Percentiles rank a stretch among this genome's conserved stretches.
Evolutionary conservation across 2,797 vertebrate species (phyloP).

Genomic region (Alectoris magna): DNA sequence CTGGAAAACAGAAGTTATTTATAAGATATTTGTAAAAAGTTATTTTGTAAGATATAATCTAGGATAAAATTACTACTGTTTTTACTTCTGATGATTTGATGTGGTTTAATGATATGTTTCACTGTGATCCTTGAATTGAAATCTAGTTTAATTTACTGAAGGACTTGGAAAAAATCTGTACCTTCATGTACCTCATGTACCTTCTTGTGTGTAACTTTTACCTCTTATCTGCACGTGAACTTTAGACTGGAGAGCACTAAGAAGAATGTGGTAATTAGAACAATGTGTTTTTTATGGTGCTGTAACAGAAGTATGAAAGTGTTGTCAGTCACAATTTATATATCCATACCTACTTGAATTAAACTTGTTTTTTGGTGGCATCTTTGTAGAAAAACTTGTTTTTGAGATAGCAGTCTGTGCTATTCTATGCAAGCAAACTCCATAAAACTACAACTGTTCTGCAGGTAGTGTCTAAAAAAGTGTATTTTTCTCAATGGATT

Average conservation of each 20-base stretch:
- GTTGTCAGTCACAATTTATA: neutral
- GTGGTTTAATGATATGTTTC: neutral
- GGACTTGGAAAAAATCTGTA: neutral
- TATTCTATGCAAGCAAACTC: neutral
- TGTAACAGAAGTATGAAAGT: neutral
- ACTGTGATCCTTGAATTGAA: neutral
- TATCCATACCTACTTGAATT: neutral
- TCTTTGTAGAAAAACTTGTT: too few relatives aligned
- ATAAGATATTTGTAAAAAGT: neutral
- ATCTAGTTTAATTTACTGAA: neutral
- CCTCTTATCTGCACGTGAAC: neutral
- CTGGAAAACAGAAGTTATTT: neutral
- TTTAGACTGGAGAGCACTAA: neutral
- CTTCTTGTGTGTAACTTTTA: conserved; percentile 24
- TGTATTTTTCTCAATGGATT: neutral
- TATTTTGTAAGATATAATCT: neutral
- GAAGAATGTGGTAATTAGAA: neutral
- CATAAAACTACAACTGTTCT: neutral
- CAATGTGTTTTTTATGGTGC: neutral
- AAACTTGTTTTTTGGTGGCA: neutral
- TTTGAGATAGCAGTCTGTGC: neutral
- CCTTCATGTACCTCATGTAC: too few relatives aligned
- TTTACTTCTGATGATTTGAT: neutral
- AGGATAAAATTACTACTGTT: neutral
- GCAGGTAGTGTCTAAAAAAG: neutral